phyloP scores from a whole-genome alignment of 1,140 invertebrate genomes.

The Maconellicoccus hirsutus region DNA sequence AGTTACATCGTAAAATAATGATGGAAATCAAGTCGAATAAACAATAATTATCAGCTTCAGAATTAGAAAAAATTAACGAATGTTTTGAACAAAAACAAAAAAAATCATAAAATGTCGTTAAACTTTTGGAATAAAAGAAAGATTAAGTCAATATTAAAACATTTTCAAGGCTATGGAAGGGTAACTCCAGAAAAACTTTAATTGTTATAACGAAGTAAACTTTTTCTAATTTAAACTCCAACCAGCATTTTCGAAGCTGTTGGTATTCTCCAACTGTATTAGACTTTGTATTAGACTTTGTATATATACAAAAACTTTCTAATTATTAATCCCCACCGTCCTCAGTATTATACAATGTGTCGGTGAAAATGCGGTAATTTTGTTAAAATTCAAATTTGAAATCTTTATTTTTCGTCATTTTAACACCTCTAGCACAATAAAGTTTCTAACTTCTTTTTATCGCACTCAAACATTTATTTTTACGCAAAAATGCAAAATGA shows the following conservation, averaged over 20 bases:
- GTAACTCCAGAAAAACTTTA: neutral
- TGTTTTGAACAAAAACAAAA: neutral
- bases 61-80: neutral
- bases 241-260: neutral
- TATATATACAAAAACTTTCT: constrained; percentile 1
- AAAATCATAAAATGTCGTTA: neutral
- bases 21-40: neutral
- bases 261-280: neutral
- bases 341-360: neutral
- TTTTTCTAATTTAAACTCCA: constrained; percentile 6
- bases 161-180: constrained; percentile 3
- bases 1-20: too few relatives aligned
- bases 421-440: neutral
- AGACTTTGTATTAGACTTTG: constrained; percentile 4
- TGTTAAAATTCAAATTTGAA: neutral
- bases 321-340: neutral
- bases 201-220: constrained; percentile 4
- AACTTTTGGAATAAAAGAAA: neutral
- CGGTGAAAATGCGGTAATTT: constrained; percentile 3
- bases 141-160: constrained; percentile 9
- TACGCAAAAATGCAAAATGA: too few relatives aligned
- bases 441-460: neutral
- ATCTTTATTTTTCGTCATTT: neutral
- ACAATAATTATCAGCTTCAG: neutral
- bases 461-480: neutral